Percentiles rank a stretch among this genome's conserved stretches.
Evolutionary conservation across 2,113 vertebrate genomes (phyloP).

Genomic region (Microcebus griseorufus): DNA sequence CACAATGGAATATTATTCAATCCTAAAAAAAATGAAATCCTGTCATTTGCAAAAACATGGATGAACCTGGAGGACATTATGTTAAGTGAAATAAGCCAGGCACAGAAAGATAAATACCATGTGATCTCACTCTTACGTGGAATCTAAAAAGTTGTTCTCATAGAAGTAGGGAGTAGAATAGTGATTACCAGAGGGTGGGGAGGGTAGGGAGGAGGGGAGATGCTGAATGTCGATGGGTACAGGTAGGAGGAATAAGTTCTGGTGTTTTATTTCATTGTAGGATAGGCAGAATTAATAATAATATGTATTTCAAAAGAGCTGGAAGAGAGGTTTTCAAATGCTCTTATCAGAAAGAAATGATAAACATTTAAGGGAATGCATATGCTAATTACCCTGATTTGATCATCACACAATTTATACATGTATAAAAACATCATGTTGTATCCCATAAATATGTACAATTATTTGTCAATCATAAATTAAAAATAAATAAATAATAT

Average conservation of each 20-base stretch:
- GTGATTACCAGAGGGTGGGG: background rate
- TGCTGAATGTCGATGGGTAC: background rate
- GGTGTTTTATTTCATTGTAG: background rate
- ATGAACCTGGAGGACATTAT: background rate
- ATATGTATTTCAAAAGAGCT: background rate
- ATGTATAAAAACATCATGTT: background rate
- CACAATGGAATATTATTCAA: background rate
- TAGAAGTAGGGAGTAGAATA: background rate
- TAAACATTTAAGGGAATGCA: background rate
- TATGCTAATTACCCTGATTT: background rate
- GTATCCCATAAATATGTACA: background rate
- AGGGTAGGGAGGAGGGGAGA: background rate
- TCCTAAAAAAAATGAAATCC: background rate
- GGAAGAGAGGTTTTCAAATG: background rate
- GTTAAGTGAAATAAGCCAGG: background rate
- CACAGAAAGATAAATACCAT: background rate
- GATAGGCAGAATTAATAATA: background rate
- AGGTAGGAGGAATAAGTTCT: background rate
- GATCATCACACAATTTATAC: background rate
- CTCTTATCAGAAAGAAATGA: background rate
- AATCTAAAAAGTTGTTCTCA: background rate
- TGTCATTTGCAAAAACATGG: background rate
- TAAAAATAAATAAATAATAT: background rate
- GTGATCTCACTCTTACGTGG: background rate
- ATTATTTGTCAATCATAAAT: background rate